These are phyloP conservation scores for Salticus scenicus DNA, from an alignment of 2,888 invertebrate species.

Conservation along the genomic window DNA sequence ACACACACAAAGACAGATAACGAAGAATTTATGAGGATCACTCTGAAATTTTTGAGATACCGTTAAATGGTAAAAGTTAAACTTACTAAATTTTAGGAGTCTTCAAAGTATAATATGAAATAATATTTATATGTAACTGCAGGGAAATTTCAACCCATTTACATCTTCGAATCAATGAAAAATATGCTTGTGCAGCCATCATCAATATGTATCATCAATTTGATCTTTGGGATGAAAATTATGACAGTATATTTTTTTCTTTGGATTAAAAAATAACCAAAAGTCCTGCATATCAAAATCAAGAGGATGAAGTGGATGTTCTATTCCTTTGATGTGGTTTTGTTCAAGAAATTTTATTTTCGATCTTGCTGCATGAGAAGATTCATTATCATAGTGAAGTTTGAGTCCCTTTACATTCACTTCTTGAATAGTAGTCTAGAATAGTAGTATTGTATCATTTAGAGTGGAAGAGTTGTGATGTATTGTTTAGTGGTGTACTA, in stretches of 20 bases:
- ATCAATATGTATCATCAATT: too few species aligned
- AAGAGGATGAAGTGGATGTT: background rate
- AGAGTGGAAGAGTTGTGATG: too few species aligned
- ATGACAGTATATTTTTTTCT: background rate
- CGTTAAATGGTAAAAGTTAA: background rate
- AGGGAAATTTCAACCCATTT: too few species aligned
- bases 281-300: background rate
- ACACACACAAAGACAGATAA: too few species aligned
- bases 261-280: background rate
- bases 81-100: background rate
- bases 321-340: background rate
- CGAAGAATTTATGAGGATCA: too few species aligned
- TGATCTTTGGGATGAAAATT: background rate
- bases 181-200: too few species aligned
- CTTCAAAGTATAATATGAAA: too few species aligned
- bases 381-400: background rate
- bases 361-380: background rate
- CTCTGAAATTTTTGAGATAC: background rate
- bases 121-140: too few species aligned
- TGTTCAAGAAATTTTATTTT: background rate
- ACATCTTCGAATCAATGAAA: too few species aligned
- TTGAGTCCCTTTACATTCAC: background rate
- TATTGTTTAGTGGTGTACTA: too few species aligned
- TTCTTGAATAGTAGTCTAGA: too few species aligned
- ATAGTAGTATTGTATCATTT: too few species aligned